A percentile compares a stretch with the other conserved stretches of the same genome.
Conservation (phyloP, 2,113 vertebrate genomes). For the Desmodus rotundus region DNA sequence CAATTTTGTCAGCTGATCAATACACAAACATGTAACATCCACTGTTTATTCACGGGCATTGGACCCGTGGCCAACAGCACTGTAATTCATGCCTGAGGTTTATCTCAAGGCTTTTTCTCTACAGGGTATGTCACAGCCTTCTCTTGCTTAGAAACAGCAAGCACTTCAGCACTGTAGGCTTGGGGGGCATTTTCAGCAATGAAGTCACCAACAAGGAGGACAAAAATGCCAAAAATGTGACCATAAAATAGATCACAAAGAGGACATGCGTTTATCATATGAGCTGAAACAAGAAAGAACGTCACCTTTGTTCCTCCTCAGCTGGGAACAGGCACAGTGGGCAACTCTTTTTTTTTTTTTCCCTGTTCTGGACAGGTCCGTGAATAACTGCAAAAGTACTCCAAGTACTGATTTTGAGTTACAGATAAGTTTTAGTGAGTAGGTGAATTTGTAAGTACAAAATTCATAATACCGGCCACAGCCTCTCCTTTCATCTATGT, state of each 20-base stretch:
- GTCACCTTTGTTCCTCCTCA: background rate
- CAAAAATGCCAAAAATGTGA: background rate
- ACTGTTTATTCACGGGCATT: background rate
- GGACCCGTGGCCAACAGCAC: background rate
- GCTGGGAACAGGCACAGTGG: background rate
- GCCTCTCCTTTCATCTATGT: background rate
- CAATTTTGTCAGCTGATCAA: background rate
- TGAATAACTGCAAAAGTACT: background rate
- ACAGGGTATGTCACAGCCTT: background rate
- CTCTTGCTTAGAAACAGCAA: background rate
- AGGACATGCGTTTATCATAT: background rate
- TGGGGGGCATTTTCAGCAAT: background rate
- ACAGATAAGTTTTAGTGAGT: background rate
- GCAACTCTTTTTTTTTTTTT: background rate
- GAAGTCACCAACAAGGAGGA: background rate
- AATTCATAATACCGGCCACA: background rate
- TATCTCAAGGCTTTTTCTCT: background rate
- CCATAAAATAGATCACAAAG: background rate
- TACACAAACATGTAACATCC: background rate
- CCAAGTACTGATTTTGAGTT: background rate
- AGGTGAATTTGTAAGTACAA: background rate
- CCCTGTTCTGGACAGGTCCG: background rate
- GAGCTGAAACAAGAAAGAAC: background rate
- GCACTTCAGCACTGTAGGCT: background rate
- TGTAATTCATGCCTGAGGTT: background rate